phyloP scores from a whole-genome alignment of 1,140 invertebrate species.

The Pantala flavescens region DNA sequence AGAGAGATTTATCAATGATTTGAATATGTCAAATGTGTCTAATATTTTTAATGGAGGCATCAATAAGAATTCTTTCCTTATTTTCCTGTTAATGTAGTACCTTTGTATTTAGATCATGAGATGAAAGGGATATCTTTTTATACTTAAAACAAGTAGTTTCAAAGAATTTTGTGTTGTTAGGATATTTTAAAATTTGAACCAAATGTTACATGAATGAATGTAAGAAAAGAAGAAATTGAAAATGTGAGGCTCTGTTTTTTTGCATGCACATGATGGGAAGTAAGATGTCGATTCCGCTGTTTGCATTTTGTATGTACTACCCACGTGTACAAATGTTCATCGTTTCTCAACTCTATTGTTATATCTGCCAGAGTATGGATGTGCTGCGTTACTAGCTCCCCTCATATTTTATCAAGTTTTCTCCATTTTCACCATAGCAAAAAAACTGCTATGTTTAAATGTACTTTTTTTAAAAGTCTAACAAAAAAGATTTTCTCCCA shows the following conservation, averaged over 20 bases:
- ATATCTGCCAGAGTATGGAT: slow-evolving; percentile 1
- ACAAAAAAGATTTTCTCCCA: slow-evolving; percentile 30
- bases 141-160: not conserved
- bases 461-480: slow-evolving; percentile 10
- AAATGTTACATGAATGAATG: not conserved
- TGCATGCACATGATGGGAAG: slow-evolving; percentile 7
- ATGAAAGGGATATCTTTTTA: not conserved
- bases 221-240: slow-evolving; percentile 1
- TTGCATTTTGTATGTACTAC: slow-evolving; percentile 2
- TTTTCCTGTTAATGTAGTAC: slow-evolving; percentile 2
- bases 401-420: slow-evolving; percentile 10
- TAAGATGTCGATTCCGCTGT: slow-evolving; percentile 1
- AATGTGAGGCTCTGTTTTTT: slow-evolving; percentile 6
- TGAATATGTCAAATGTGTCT: slow-evolving; percentile 10
- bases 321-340: not conserved
- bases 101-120: not conserved
- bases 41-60: not conserved
- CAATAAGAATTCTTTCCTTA: not conserved
- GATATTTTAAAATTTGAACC: not conserved
- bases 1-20: not conserved
- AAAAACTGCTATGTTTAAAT: slow-evolving; percentile 7
- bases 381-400: slow-evolving; percentile 6
- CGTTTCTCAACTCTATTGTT: not conserved
- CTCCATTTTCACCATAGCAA: slow-evolving; percentile 9
- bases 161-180: not conserved